Conservation (phyloP, 2,797 vertebrate species). For the Botia almorhae region DNA sequence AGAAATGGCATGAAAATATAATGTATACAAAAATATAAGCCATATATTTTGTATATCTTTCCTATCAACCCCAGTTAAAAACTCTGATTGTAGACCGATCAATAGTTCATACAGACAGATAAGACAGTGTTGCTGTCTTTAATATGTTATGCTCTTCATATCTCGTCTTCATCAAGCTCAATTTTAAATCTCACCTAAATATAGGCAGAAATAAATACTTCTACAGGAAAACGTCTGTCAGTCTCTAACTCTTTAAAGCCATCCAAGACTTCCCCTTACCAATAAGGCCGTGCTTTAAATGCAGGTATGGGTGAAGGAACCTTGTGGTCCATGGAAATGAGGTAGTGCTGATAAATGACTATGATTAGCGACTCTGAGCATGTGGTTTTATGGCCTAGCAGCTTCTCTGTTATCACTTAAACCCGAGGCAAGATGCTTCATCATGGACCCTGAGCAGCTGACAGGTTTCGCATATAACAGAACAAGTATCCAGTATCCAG, state of each 20-base stretch:
- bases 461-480: slow-evolving; percentile 62
- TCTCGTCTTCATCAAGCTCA: neutral
- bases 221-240: slow-evolving; percentile 15
- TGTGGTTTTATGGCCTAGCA: slow-evolving; percentile 83
- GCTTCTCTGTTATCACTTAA: slow-evolving; percentile 83
- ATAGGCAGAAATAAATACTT: neutral
- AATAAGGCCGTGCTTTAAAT: slow-evolving; percentile 19
- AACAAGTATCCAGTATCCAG: slow-evolving; percentile 53
- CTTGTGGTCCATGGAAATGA: slow-evolving; percentile 75
- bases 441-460: slow-evolving; percentile 66
- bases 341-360: slow-evolving; percentile 84
- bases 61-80: neutral
- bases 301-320: slow-evolving; percentile 41
- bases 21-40: no score
- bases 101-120: neutral
- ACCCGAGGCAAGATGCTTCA: slow-evolving; percentile 73
- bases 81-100: neutral
- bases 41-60: no score
- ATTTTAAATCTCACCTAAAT: neutral
- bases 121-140: neutral
- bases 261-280: neutral
- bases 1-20: no score
- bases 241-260: slow-evolving; percentile 37
- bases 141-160: neutral
- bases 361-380: slow-evolving; percentile 85